These are phyloP conservation scores for Saxidomus purpurata DNA, from an alignment of 1,140 invertebrate species.

Conservation along the genomic window DNA sequence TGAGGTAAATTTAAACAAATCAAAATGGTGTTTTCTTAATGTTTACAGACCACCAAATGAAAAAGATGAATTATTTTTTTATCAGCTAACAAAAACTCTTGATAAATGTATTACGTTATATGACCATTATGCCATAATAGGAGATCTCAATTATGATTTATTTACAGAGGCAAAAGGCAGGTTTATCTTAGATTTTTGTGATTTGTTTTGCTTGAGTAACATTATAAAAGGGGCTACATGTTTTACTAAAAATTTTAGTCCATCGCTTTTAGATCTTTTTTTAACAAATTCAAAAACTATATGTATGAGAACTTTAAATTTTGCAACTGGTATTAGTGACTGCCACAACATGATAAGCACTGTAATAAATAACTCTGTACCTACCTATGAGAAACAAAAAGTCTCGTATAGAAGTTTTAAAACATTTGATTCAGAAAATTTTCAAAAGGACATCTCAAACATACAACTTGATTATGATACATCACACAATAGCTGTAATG, in stretches of 20 bases:
- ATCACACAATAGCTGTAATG: not conserved
- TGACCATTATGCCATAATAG: no score
- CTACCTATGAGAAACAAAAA: constrained; percentile 44
- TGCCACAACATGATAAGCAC: no score
- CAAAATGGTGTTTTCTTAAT: not conserved
- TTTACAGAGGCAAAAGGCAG: no score
- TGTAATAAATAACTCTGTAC: constrained; percentile 35
- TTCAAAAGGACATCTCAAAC: constrained; percentile 12
- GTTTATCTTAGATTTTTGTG: no score
- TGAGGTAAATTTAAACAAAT: no score
- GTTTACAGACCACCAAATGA: no score
- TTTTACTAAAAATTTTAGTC: not conserved
- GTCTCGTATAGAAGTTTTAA: constrained; percentile 51
- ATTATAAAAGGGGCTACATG: no score
- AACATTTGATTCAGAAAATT: not conserved
- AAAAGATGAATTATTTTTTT: constrained; percentile 4
- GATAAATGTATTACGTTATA: no score
- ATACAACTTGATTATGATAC: not conserved
- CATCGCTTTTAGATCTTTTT: constrained; percentile 43
- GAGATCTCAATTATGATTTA: no score
- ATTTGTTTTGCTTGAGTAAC: no score
- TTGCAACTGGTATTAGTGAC: no score
- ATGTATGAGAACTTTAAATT: no score
- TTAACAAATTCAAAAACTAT: constrained; percentile 22
- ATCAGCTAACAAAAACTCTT: constrained; percentile 6